Evolutionary conservation across 30 jellyfish, hydroid and myxozoan genomes (phyloP).

Genomic region (Aurelia sp.): DNA sequence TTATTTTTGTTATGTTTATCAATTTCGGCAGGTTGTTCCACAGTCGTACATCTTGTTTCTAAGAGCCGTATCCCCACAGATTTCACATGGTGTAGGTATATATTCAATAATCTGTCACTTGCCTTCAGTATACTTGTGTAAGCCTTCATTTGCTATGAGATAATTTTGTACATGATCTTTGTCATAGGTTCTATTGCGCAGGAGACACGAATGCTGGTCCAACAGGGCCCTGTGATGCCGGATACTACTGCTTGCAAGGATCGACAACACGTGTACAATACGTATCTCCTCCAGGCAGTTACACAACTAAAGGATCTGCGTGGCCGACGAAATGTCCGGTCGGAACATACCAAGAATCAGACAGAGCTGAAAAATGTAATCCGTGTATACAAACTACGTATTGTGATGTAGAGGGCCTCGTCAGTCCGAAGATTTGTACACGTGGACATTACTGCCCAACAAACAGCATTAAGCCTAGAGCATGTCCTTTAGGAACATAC

Average conservation of each 20-base stretch:
- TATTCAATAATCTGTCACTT: no score
- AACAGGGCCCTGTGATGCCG: constrained; percentile 99
- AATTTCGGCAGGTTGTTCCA: no score
- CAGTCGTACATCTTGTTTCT: no score
- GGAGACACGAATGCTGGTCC: constrained; percentile 96
- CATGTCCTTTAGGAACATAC: constrained; percentile 96
- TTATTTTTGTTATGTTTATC: no score
- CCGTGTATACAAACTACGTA: constrained; percentile 85
- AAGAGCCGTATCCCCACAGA: no score
- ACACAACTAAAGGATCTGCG: constrained; percentile 83
- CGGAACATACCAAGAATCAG: constrained; percentile 84
- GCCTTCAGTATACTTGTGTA: no score
- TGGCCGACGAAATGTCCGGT: constrained; percentile 87
- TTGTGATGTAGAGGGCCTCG: constrained; percentile 91
- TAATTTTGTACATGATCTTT: no score
- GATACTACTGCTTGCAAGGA: constrained; percentile 86
- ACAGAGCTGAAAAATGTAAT: constrained; percentile 81
- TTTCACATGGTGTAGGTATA: no score
- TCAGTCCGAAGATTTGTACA: constrained; percentile 79
- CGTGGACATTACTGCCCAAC: constrained; percentile 90
- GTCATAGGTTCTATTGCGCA: constrained; percentile 88
- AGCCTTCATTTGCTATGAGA: no score
- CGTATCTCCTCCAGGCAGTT: constrained; percentile 76
- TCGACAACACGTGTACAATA: constrained; percentile 83
- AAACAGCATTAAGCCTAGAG: constrained; percentile 66